Percentiles rank a stretch among this genome's conserved stretches.
Evolutionary conservation across 2,888 invertebrate species (phyloP).

Genomic region (Apotomis turbidana): DNA sequence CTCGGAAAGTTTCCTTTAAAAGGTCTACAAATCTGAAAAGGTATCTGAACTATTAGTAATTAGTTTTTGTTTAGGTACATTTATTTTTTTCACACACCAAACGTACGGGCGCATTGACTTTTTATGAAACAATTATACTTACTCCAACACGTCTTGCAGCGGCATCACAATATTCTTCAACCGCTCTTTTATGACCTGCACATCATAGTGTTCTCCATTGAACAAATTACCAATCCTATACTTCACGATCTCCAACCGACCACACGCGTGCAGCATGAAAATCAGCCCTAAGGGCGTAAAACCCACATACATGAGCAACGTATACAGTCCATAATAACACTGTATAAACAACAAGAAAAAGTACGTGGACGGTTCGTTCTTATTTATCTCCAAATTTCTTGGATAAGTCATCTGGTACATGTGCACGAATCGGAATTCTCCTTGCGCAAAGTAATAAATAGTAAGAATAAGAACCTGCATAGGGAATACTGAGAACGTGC

Average conservation of each 20-base stretch:
- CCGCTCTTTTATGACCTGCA: constrained; percentile 15
- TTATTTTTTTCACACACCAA: too few species aligned
- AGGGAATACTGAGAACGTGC: constrained; percentile 12
- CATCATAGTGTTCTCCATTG: constrained; percentile 23
- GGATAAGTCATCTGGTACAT: constrained; percentile 28
- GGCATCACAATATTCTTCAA: constrained; percentile 33
- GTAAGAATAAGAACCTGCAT: constrained; percentile 1
- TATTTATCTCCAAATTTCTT: neutral
- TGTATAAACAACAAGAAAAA: neutral
- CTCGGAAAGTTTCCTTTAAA: constrained; percentile 28
- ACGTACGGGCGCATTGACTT: too few species aligned
- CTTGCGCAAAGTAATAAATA: constrained; percentile 15
- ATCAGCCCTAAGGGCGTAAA: constrained; percentile 28
- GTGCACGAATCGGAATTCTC: constrained; percentile 21
- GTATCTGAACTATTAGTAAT: neutral
- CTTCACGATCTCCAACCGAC: constrained; percentile 26
- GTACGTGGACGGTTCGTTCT: constrained; percentile 8
- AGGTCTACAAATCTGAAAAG: constrained; percentile 30
- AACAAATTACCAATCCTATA: constrained; percentile 20
- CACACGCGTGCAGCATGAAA: constrained; percentile 29
- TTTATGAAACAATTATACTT: constrained; percentile 1
- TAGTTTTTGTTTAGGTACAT: neutral
- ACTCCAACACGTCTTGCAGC: constrained; percentile 29
- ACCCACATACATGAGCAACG: constrained; percentile 19
- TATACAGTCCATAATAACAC: constrained; percentile 11